Base-by-base conservation (phyloP, 1,140 invertebrate genomes). In the Halesus radiatus region DNA sequence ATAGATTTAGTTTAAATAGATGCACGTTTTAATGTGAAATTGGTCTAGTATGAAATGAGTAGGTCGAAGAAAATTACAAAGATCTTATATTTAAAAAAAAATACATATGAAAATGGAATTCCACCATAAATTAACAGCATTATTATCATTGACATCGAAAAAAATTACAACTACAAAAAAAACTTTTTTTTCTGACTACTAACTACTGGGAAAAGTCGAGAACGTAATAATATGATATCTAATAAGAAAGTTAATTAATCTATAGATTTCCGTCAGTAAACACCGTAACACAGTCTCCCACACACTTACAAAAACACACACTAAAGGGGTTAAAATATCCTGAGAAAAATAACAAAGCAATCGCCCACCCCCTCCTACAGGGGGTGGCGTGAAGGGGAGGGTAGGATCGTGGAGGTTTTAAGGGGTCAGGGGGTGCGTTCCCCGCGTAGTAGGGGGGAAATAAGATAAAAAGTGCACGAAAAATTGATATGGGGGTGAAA, bases 381-480 rank as follows among this genome's bases (percentile, higher is more conserved):
- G 22, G 68, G 70, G 50, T 54, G 50, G 22, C 20, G 16, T 22
- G 70, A 1, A n/a, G 15, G 32, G 45, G 50, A 32, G 26, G 54
- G 10, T 23, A 37, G 32, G n/a, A 18, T n/a, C 68, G 53, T n/a
- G 13, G 73, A 54, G 26, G 70, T n/a, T 29, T 23, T 20, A 8
- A n/a, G 50, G 50, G 16, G 68, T 18, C 32, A 50, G 10, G 22
- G 72, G 52, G 72, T 74, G 72, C 52, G 72, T 74, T 72, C 45
- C 45, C 37, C 45, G n/a, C 66, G 54, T 62, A 54, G 37, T 45
- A 45, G 60, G 76, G 56, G 37, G 45, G 62, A 81, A 83, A 83
- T 83, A 83, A 83, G 82, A 83, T 80, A 83, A 83, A 83, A 83
- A 83, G 74, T 78, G 62, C 73, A 79, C 82, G 82, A 83, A 83